A percentile compares a stretch with the other conserved stretches of the same genome.
Evolutionary conservation across 2,888 invertebrate species (phyloP).

Genomic region (Autographa pulchrina): DNA sequence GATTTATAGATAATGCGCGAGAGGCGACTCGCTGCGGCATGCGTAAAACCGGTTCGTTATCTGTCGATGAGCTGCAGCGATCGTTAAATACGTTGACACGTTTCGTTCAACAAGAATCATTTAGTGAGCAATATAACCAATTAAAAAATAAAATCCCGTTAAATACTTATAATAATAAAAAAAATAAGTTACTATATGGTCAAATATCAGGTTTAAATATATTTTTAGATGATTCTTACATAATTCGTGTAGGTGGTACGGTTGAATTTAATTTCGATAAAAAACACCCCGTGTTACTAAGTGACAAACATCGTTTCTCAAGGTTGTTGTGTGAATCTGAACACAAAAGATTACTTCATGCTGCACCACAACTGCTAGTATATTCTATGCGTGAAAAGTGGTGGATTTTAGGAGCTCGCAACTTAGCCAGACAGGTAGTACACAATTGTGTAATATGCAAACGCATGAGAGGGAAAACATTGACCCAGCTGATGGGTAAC

Average conservation of each 20-base stretch:
- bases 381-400: slow-evolving; percentile 6
- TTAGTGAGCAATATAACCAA: slow-evolving; percentile 4
- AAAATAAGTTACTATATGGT: too few species aligned
- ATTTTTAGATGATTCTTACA: slow-evolving; percentile 10
- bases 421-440: slow-evolving; percentile 10
- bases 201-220: slow-evolving; percentile 9
- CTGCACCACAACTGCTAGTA: slow-evolving; percentile 13
- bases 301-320: slow-evolving; percentile 8
- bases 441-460: slow-evolving; percentile 15
- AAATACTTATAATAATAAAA: slow-evolving; percentile 11
- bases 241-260: slow-evolving; percentile 24
- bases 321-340: slow-evolving; percentile 8
- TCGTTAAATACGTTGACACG: slow-evolving; percentile 7
- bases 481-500: slow-evolving; percentile 14
- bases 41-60: slow-evolving; percentile 21
- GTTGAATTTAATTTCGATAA: slow-evolving; percentile 7
- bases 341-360: slow-evolving; percentile 12
- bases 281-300: slow-evolving; percentile 9
- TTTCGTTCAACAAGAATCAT: slow-evolving; percentile 21
- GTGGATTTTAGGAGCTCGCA: slow-evolving; percentile 12
- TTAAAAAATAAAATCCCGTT: too few species aligned
- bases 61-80: slow-evolving; percentile 10
- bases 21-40: not conserved
- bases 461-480: slow-evolving; percentile 12
- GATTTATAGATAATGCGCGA: slow-evolving; percentile 23